Conservation (phyloP, 2,888 invertebrate species). For the Volucella zonaria region DNA sequence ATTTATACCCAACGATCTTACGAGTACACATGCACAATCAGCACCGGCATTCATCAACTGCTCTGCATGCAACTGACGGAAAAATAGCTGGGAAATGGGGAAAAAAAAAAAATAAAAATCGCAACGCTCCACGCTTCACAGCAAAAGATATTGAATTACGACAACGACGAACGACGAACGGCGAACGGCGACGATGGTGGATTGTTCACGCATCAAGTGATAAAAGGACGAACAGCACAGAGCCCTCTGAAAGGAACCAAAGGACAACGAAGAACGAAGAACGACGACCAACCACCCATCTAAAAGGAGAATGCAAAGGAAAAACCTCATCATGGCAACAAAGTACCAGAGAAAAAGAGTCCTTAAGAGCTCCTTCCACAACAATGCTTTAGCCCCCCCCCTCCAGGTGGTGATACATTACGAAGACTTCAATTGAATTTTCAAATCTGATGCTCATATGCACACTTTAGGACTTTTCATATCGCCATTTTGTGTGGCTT, state of each 20-base stretch:
- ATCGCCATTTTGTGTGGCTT: slow-evolving; percentile 63
- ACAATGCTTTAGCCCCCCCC: no score
- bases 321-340: slow-evolving; percentile 68
- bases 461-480: slow-evolving; percentile 65
- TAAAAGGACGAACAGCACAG: slow-evolving; percentile 55
- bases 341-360: slow-evolving; percentile 27
- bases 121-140: slow-evolving; percentile 17
- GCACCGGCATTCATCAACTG: slow-evolving; percentile 62
- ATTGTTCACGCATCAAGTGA: slow-evolving; percentile 72
- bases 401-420: slow-evolving; percentile 66
- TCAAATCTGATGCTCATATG: slow-evolving; percentile 72
- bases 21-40: slow-evolving; percentile 41
- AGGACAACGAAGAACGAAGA: slow-evolving; percentile 10
- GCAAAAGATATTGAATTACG: slow-evolving; percentile 71
- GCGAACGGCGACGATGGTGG: slow-evolving; percentile 51
- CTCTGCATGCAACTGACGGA: slow-evolving; percentile 71
- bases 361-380: slow-evolving; percentile 38
- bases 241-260: slow-evolving; percentile 49
- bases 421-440: slow-evolving; percentile 68
- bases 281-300: not conserved
- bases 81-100: slow-evolving; percentile 58
- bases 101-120: slow-evolving; percentile 15
- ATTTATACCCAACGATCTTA: slow-evolving; percentile 16
- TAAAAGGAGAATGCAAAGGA: not conserved
- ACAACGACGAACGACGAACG: not conserved